Conservation (phyloP, 92 coral and sea anemone genomes). For the Parazoanthus swiftii region DNA sequence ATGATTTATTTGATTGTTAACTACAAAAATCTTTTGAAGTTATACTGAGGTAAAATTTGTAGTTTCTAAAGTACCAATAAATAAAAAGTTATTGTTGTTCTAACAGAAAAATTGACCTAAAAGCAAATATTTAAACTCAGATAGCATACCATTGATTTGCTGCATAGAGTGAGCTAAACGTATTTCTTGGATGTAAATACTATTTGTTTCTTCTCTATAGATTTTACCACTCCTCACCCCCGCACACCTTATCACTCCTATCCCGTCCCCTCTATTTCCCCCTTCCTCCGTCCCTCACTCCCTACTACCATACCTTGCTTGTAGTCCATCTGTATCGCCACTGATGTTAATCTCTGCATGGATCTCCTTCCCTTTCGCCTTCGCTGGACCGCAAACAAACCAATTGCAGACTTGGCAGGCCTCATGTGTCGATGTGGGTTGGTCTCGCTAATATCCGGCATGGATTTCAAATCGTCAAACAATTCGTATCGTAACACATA, state of each 20-base stretch:
- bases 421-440: constrained; percentile 36
- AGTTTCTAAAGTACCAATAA: no score
- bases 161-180: no score
- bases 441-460: constrained; percentile 48
- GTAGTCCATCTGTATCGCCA: constrained; percentile 52
- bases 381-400: constrained; percentile 42
- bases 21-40: no score
- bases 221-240: neutral
- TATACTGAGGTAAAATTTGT: no score
- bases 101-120: no score
- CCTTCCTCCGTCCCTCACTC: no score
- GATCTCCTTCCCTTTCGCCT: neutral
- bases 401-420: constrained; percentile 50
- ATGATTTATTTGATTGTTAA: no score
- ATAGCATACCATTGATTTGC: no score
- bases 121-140: no score
- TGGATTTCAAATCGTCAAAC: constrained; percentile 44
- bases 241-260: neutral
- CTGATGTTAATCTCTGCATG: constrained; percentile 39
- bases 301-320: constrained; percentile 4
- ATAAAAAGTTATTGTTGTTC: no score
- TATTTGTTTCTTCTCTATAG: no score
- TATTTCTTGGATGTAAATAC: no score
- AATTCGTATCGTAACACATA: constrained; percentile 44
- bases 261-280: neutral